These are phyloP conservation scores for Phoxinus dragarum DNA, from an alignment of 2,797 vertebrate genomes.

Conservation along the genomic window DNA sequence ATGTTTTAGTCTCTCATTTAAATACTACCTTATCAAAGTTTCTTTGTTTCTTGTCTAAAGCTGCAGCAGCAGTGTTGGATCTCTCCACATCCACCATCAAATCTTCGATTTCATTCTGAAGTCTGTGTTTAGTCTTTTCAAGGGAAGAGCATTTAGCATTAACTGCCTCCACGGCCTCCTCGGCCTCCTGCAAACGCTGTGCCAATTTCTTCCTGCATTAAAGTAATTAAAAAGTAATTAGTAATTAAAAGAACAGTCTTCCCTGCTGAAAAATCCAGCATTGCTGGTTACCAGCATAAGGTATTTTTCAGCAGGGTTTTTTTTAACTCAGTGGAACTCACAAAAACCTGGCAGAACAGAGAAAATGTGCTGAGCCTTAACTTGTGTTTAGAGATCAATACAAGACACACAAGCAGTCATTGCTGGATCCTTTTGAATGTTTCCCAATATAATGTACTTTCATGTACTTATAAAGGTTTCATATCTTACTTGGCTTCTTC, in stretches of 20 bases:
- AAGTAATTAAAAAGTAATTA: no score
- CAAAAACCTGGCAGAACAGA: not conserved
- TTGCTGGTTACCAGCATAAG: no score
- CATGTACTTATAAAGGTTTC: not conserved
- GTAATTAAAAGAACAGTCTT: not conserved
- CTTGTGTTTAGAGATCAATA: not conserved
- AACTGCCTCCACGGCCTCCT: constrained; percentile 82
- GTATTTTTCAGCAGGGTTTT: no score
- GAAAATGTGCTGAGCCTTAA: not conserved
- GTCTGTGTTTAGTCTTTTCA: constrained; percentile 86
- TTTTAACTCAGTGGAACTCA: not conserved
- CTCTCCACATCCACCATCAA: constrained; percentile 84
- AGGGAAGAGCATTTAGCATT: constrained; percentile 85
- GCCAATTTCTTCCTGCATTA: constrained; percentile 83
- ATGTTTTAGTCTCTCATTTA: not conserved
- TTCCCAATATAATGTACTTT: not conserved
- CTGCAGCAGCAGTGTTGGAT: constrained; percentile 77
- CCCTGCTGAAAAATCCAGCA: no score
- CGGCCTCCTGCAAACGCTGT: constrained; percentile 83
- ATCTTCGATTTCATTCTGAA: constrained; percentile 86
- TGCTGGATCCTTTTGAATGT: not conserved
- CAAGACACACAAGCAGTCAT: not conserved
- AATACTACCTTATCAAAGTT: constrained; percentile 80
- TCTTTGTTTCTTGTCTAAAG: constrained; percentile 84
- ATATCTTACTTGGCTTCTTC: constrained; percentile 82